These are phyloP conservation scores for Chirona hameri DNA, from an alignment of 2,888 invertebrate genomes.

Conservation along the genomic window DNA sequence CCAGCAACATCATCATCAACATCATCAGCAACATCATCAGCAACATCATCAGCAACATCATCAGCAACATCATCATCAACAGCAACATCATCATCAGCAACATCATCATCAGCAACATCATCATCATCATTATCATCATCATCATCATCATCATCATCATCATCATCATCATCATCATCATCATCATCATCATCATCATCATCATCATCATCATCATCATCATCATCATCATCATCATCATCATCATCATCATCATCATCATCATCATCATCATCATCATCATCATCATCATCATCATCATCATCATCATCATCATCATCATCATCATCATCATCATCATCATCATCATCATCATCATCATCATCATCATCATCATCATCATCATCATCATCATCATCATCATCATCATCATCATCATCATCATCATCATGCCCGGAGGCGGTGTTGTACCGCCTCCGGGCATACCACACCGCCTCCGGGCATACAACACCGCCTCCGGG, in stretches of 20 bases:
- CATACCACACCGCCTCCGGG: no score
- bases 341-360: constrained; percentile 22
- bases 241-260: constrained; percentile 22
- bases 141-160: constrained; percentile 22
- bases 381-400: constrained; percentile 12
- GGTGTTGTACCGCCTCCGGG: no score
- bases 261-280: constrained; percentile 22
- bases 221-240: constrained; percentile 22
- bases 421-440: no score
- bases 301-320: constrained; percentile 22
- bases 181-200: constrained; percentile 22
- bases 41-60: no score
- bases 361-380: constrained; percentile 22
- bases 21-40: no score
- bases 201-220: constrained; percentile 22
- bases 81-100: no score
- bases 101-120: no score
- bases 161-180: constrained; percentile 22
- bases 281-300: constrained; percentile 22
- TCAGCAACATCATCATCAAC: no score
- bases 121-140: no score
- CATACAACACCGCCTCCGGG: no score
- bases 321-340: constrained; percentile 22
- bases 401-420: constrained; percentile 10
- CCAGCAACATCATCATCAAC: no score